Conservation (phyloP, 2,888 invertebrate species). For the Zonitis immaculata region DNA sequence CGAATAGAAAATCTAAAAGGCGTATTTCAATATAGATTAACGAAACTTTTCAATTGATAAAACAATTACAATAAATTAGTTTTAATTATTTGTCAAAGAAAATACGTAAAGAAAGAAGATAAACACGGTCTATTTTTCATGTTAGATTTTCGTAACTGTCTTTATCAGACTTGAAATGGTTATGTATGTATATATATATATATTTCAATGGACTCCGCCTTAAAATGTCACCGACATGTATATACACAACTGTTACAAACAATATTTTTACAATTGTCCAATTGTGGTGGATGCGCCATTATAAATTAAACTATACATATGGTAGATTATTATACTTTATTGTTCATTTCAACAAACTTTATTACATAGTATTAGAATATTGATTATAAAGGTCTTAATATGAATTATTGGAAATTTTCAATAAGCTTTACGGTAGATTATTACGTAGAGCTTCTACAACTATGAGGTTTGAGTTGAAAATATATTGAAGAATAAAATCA, state of each 20-base stretch:
- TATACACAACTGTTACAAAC: not conserved
- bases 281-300: not conserved
- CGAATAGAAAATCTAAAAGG: not conserved
- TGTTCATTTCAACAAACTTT: too few species aligned
- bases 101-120: not conserved
- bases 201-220: conserved; percentile 17
- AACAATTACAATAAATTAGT: not conserved
- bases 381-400: not conserved
- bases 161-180: conserved; percentile 8
- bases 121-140: not conserved
- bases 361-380: too few species aligned
- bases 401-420: conserved; percentile 2
- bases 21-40: not conserved
- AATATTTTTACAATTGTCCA: not conserved
- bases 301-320: too few species aligned
- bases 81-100: not conserved
- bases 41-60: not conserved
- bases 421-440: not conserved
- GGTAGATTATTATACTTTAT: too few species aligned
- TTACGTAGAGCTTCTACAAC: not conserved
- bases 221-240: conserved; percentile 16
- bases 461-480: too few species aligned
- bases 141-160: conserved; percentile 8
- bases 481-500: too few species aligned
- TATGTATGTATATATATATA: too few species aligned